Base-by-base conservation (phyloP, 2,888 invertebrate species). In the Apodemia mormo region DNA sequence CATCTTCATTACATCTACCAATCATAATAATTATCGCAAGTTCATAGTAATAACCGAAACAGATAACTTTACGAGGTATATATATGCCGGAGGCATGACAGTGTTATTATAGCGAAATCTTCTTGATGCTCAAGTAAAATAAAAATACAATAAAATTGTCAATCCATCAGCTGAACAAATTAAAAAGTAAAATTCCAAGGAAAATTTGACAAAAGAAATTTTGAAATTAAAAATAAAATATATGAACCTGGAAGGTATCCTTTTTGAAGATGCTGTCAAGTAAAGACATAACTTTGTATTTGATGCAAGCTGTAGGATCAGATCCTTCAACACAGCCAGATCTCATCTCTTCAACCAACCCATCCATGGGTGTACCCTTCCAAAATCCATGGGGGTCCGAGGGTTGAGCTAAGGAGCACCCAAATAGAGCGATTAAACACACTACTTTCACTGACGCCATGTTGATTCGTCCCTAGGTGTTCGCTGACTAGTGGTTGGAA, bases 281-380 rank as follows among this genome's bases (percentile, higher is more conserved):
- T 76, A 97, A 94, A 74, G 96, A 95, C 94, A 97, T 95, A 75
- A 97, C 96, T 85, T 96, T 96, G 93, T 95, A 96, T 88, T 97
- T 97, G 88, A 97, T 95, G 90, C 97, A 97, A 75, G 97, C 96
- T 71, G 97, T 94, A 30, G 96, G 96, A 85, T 97, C 97, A 78
- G 95, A 95, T 78, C 96, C 96, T 79, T 95, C 95, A 58, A 95
- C 94, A 86, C 97, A 97, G 82, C 96, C 95, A 70, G 94, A 94
- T 82, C 95, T 95, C 94, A 96, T 96, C 87, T 96, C 96, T 81
- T 96, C 96, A 66, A 97, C 95, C 90, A 96, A 94, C 69, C 94
- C 92, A 80, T 96, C 96, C 94, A 97, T 94, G 77, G 95, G 94
- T 22, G 95, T 95, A 73, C 95, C 95, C 80, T 95, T 95, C 96